Evolutionary conservation across 2,113 vertebrate species (phyloP), one percentile per base, ranked within the genome.

Genomic region (Loxodonta africana): DNA sequence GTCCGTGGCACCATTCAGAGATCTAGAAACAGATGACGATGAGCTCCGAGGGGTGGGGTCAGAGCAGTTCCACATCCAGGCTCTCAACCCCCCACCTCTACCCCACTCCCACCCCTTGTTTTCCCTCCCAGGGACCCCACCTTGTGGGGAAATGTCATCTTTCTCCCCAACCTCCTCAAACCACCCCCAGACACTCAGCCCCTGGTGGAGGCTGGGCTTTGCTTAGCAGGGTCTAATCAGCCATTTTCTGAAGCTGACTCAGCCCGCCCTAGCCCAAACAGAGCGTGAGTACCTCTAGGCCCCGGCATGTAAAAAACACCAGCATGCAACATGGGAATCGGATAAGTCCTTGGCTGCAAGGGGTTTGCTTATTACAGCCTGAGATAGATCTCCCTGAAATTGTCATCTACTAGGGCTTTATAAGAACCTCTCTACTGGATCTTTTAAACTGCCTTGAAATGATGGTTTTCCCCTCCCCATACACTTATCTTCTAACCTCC

Each of bases 1-100:
- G 98, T 99, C 99, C 0, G 98, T 99, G 53, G 99, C 99, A 69
- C 99, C 99, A 0, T 99, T 99, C 96, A 99, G 98, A 0, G 99
- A 99, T 95, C 99, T 99, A 98, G 86, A 97, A 98, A 87, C 26
- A 92, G 62, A 97, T 41, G 0, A 60, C 1, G 2, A 11, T 48
- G 30, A 53, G 4, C 48, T 84, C 25, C 23, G 41, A 51, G 23
- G 44, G 23, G 8, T 23, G 8, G 5, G 3, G 30, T 62, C 53
- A 33, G 83, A 63, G 67, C 21, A 33, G 37, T 67, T n/a, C 44
- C 15, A 33, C 41, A 74, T 33, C 28, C 1, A 20, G 23, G 15
- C 25, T 5, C 33, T 28, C 51, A 0, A 6, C 11, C 28, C 26
- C 33, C 67, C 0, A 3, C 2, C 48, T 57, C 8, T 67, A 20